These are phyloP conservation scores for Dunckerocampus dactyliophorus DNA, from an alignment of 2,113 vertebrate genomes.

Conservation along the genomic window DNA sequence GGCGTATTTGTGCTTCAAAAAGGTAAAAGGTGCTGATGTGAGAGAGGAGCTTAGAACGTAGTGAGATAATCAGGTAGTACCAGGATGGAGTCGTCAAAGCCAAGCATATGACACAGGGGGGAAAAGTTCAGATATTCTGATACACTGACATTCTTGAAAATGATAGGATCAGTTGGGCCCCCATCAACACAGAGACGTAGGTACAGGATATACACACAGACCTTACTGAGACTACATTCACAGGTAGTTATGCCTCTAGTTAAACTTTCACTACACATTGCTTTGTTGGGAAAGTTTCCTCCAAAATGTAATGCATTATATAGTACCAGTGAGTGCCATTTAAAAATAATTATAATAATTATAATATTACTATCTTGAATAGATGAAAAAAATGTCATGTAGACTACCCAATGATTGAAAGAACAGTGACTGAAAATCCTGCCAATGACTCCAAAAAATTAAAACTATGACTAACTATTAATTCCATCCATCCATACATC, in stretches of 20 bases:
- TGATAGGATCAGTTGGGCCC: conserved; percentile 67
- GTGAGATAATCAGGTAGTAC: conserved; percentile 47
- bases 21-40: conserved; percentile 35
- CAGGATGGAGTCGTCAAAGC: conserved; percentile 29
- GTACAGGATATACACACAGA: conserved; percentile 29
- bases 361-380: neutral
- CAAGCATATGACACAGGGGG: conserved; percentile 36
- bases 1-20: conserved; percentile 40
- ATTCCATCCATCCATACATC: too few relatives aligned
- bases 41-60: conserved; percentile 26
- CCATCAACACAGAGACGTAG: conserved; percentile 56
- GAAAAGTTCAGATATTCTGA: conserved; percentile 69
- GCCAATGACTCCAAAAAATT: neutral
- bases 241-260: neutral
- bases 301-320: neutral
- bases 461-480: too few relatives aligned
- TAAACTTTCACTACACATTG: neutral
- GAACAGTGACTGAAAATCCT: neutral
- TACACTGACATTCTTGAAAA: conserved; percentile 65
- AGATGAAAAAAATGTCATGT: too few relatives aligned
- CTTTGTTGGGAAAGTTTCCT: neutral
- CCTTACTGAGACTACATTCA: conserved; percentile 9
- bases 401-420: neutral
- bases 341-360: neutral
- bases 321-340: neutral